Conservation (phyloP, 2,888 invertebrate species). For the Ligdia adustata region DNA sequence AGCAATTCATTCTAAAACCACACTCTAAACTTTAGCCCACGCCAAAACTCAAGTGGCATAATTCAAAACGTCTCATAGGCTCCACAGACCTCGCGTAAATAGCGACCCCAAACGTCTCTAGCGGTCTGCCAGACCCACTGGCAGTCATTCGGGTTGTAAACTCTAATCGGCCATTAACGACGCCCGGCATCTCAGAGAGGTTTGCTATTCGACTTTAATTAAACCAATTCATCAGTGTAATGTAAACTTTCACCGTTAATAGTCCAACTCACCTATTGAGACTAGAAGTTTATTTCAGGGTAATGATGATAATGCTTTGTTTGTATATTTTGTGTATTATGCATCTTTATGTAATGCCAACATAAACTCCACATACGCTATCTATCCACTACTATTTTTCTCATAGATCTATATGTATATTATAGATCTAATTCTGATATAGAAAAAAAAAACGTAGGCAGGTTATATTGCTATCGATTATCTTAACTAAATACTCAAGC, state of each 20-base stretch:
- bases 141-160: constrained; percentile 11
- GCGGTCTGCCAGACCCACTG: constrained; percentile 14
- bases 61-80: constrained; percentile 14
- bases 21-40: neutral
- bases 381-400: no score
- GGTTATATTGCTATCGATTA: no score
- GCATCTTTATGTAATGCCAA: no score
- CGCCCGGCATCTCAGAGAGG: constrained; percentile 15
- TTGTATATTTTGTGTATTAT: no score
- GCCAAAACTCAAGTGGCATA: constrained; percentile 1
- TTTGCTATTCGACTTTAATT: constrained; percentile 28
- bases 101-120: constrained; percentile 5
- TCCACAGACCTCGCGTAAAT: constrained; percentile 11
- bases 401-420: no score
- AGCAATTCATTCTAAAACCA: constrained; percentile 8
- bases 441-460: no score
- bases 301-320: no score
- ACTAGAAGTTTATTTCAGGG: neutral
- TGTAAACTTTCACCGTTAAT: constrained; percentile 24
- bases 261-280: constrained; percentile 5
- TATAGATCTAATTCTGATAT: no score
- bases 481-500: no score
- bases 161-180: constrained; percentile 22
- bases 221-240: constrained; percentile 32
- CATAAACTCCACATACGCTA: no score